Base-by-base conservation (phyloP, 2,797 vertebrate genomes). In the Sebastes goodei region DNA sequence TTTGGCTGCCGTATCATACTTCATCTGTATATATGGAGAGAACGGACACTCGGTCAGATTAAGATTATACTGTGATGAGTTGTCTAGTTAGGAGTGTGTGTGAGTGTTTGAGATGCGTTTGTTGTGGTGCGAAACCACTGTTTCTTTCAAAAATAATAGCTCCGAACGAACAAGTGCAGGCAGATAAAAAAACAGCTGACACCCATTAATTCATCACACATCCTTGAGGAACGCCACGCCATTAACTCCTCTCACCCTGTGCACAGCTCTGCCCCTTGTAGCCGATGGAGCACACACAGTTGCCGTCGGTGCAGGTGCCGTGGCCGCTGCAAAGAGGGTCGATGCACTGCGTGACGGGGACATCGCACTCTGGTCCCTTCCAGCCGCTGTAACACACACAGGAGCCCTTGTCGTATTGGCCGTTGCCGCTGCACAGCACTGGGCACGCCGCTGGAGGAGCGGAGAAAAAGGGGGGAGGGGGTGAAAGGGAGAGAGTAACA, bases 301-400 rank as follows among this genome's bases (percentile, higher is more conserved):
- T 98, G 67, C 98, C 98, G 10, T 98, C 97, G 1, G 97, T 96
- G 95, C 98, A 99, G 86, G 97, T 97, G 87, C 98, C 98, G 0
- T 98, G 98, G 78, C 97, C 97, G 57, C 97, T 96, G 65, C 98
- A 99, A 0, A 97, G 96, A 25, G 98, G 98, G 93, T 99, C 97
- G 65, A 99, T 97, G 86, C 98, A 99, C 92, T 99, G 98, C 59
- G 96, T 98, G 94, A 94, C 76, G 56, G 98, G 97, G 46, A 99
- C 96, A 3, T 99, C 98, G 1, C 98, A 99, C 80, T 99, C 98
- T 0, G 98, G 96, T 1, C 98, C 98, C 92, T 99, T 99, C 98
- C 98, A 99, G 89, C 98, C 98, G 46, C 98, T 99, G 96, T 99
- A 99, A 93, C 98, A 99, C 72, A 98, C 95, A 88, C 98, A 99